phyloP scores from a whole-genome alignment of 1,140 invertebrate species.

The Anastatus disparis region DNA sequence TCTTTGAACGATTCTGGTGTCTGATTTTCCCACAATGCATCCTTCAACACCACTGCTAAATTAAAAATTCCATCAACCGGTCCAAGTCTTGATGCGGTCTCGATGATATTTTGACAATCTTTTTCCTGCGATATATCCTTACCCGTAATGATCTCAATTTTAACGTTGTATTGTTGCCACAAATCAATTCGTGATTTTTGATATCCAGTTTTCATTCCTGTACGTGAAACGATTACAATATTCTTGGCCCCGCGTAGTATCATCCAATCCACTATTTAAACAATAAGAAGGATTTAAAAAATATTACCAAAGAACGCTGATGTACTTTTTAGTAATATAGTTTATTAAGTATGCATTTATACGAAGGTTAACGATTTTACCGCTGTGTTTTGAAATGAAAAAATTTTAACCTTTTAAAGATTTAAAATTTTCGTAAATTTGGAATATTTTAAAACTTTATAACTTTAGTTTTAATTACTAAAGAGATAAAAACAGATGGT shows the following conservation, averaged over 20 bases:
- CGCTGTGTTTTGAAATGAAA: too few species aligned
- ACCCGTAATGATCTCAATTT: conserved; percentile 64
- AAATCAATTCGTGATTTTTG: conserved; percentile 68
- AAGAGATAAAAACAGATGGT: too few species aligned
- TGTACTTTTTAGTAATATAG: too few species aligned
- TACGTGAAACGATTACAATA: conserved; percentile 77
- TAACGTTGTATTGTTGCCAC: conserved; percentile 69
- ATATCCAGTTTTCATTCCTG: conserved; percentile 76
- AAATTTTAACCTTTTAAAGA: too few species aligned
- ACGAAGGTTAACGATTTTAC: too few species aligned
- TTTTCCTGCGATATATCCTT: conserved; percentile 63
- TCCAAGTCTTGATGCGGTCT: conserved; percentile 69
- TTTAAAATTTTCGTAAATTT: too few species aligned
- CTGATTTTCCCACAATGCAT: conserved; percentile 68
- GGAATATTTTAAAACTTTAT: too few species aligned
- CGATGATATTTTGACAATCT: conserved; percentile 70
- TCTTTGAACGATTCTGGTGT: conserved; percentile 64
- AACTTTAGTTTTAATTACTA: too few species aligned
- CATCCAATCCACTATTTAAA: conserved; percentile 73
- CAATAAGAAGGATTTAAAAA: too few species aligned
- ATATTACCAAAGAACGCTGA: too few species aligned
- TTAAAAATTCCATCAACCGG: conserved; percentile 82
- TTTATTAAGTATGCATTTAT: too few species aligned
- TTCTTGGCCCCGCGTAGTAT: conserved; percentile 75
- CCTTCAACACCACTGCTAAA: conserved; percentile 74